Conservation (phyloP, 2,113 vertebrate genomes). For the Sinocyclocheilus rhinocerous region DNA sequence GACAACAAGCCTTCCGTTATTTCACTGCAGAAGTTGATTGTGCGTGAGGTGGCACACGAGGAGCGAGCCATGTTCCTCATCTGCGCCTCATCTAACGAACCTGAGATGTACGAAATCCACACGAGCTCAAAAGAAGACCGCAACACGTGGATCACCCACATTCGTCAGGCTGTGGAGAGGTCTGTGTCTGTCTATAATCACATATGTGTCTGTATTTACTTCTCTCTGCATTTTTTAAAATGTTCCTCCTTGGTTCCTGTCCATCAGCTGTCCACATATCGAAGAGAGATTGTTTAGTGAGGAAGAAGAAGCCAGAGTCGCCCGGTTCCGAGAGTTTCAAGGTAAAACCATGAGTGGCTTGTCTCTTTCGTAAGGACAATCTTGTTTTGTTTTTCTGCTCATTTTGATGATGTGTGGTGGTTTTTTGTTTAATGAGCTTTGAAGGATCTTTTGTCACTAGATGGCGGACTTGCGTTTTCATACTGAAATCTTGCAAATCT, state of each 20-base stretch:
- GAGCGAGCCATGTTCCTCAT: constrained; percentile 98
- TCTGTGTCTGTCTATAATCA: constrained; percentile 57
- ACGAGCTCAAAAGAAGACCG: constrained; percentile 91
- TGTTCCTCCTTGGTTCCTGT: background rate
- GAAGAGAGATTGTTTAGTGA: constrained; percentile 82
- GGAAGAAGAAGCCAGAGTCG: constrained; percentile 79
- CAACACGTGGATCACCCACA: constrained; percentile 89
- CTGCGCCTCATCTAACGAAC: constrained; percentile 88
- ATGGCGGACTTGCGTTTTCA: constrained; percentile 41
- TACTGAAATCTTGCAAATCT: background rate
- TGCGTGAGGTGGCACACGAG: constrained; percentile 94
- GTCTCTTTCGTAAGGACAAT: background rate
- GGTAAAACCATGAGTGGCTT: constrained; percentile 70
- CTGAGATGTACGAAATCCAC: constrained; percentile 98
- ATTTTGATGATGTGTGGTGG: background rate
- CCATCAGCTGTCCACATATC: constrained; percentile 85
- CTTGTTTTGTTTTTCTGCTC: background rate
- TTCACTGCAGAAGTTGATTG: constrained; percentile 93
- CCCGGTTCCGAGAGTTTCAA: constrained; percentile 85
- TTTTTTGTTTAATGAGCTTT: background rate
- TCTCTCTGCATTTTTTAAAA: background rate
- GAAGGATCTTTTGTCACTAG: constrained; percentile 55
- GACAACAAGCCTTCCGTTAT: constrained; percentile 93
- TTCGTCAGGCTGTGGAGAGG: constrained; percentile 92
- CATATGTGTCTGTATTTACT: background rate